Percentiles rank a stretch among this genome's conserved stretches.
Evolutionary conservation across 2,888 invertebrate species (phyloP).

Genomic region (Drosophila sordidula): DNA sequence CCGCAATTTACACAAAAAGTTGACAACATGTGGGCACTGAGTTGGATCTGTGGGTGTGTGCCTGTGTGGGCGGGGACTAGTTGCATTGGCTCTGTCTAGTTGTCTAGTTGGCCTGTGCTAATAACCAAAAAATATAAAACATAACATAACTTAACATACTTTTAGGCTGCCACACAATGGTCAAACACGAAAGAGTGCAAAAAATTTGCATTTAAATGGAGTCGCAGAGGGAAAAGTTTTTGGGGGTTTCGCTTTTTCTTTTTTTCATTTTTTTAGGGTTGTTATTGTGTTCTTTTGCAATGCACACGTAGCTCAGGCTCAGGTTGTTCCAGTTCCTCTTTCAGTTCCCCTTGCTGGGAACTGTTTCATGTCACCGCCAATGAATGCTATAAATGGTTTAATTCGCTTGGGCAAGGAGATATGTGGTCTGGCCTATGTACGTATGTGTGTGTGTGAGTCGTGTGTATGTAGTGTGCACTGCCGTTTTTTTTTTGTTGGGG

Average conservation of each 20-base stretch:
- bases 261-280: constrained; percentile 3
- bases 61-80: background rate
- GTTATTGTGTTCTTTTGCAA: constrained; percentile 24
- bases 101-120: constrained; percentile 47
- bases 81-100: constrained; percentile 12
- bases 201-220: constrained; percentile 80
- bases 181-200: constrained; percentile 36
- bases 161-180: constrained; percentile 52
- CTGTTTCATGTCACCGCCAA: constrained; percentile 68
- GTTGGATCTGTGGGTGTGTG: constrained; percentile 4
- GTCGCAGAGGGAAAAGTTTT: constrained; percentile 21
- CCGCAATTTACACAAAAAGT: constrained; percentile 61
- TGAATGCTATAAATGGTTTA: constrained; percentile 79
- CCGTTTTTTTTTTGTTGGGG: constrained; percentile 30
- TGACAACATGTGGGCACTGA: constrained; percentile 8
- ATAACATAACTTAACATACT: constrained; percentile 65
- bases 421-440: constrained; percentile 28
- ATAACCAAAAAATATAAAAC: constrained; percentile 44
- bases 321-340: constrained; percentile 31
- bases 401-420: constrained; percentile 68
- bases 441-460: constrained; percentile 11
- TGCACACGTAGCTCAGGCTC: constrained; percentile 20
- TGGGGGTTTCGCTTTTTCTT: constrained; percentile 4
- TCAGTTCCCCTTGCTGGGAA: constrained; percentile 22
- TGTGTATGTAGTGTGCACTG: constrained; percentile 23